phyloP scores from a whole-genome alignment of 2,113 vertebrate species.

The Bostrychus sinensis region DNA sequence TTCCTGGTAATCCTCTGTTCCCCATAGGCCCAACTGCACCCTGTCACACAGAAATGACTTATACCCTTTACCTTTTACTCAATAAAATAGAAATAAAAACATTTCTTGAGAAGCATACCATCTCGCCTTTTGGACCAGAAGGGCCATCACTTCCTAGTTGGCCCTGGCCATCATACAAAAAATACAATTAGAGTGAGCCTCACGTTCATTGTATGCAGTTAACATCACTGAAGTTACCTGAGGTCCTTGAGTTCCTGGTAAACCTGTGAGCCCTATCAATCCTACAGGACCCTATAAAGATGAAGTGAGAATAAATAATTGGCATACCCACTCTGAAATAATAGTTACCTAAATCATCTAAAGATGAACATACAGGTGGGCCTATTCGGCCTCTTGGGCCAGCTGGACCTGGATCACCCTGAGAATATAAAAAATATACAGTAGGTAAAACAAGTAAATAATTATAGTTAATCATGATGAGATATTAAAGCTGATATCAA shows the following conservation, averaged over 20 bases:
- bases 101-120: slow-evolving; percentile 62
- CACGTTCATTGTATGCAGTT: not conserved
- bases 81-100: not conserved
- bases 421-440: slow-evolving; percentile 21
- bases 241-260: slow-evolving; percentile 67
- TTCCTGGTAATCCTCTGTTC: slow-evolving; percentile 73
- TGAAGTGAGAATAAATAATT: not conserved
- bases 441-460: not conserved
- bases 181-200: not conserved
- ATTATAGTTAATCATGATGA: not conserved
- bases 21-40: slow-evolving; percentile 72
- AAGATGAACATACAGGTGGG: slow-evolving; percentile 66
- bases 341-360: not conserved
- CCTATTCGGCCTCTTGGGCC: slow-evolving; percentile 78
- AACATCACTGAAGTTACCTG: slow-evolving; percentile 68
- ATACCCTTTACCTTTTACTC: not conserved
- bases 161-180: slow-evolving; percentile 71
- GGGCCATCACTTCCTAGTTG: slow-evolving; percentile 70
- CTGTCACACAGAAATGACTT: slow-evolving; percentile 57
- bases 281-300: slow-evolving; percentile 80
- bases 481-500: not conserved
- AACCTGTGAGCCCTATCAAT: slow-evolving; percentile 74
- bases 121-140: slow-evolving; percentile 79
- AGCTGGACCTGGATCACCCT: slow-evolving; percentile 81
- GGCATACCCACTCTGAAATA: not conserved